A percentile compares a stretch with the other conserved stretches of the same genome.
These are phyloP conservation scores for Arizona elegans DNA, from an alignment of 2,113 vertebrate species.

Conservation along the genomic window DNA sequence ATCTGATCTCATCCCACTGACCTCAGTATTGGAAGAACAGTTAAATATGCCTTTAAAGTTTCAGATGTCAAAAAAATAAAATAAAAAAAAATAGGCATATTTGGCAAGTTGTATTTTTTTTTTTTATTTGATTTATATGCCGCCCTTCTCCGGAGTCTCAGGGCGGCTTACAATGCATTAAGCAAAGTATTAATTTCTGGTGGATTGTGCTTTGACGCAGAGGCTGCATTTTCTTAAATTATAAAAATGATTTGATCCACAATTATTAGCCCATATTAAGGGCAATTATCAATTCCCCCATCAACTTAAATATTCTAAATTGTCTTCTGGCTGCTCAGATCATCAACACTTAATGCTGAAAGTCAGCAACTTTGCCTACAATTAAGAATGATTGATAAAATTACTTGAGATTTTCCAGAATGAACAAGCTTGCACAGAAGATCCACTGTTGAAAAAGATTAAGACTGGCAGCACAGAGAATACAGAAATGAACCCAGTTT, in stretches of 20 bases:
- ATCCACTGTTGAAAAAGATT: not conserved
- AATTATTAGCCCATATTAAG: not conserved
- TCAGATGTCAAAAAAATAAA: not conserved
- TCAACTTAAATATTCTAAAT: not conserved
- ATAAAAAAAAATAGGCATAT: not conserved
- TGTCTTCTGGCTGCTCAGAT: not conserved
- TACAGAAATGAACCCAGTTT: not conserved
- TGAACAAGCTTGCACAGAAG: not conserved
- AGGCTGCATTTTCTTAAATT: not conserved
- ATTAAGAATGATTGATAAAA: not conserved
- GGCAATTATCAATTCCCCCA: not conserved
- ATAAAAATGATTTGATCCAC: not conserved
- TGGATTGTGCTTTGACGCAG: not conserved
- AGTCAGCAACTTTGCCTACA: not conserved
- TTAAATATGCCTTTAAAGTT: not conserved
- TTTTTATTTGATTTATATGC: too few species aligned
- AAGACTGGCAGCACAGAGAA: not conserved
- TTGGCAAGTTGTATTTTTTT: too few species aligned
- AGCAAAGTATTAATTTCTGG: slow-evolving; percentile 3
- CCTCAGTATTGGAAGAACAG: not conserved
- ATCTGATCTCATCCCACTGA: not conserved
- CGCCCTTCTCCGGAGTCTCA: too few species aligned
- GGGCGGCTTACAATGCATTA: too few species aligned
- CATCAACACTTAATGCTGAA: not conserved
- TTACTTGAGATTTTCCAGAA: not conserved